These are phyloP conservation scores for Patagioenas fasciata DNA, from an alignment of 2,113 vertebrate species.

Conservation along the genomic window DNA sequence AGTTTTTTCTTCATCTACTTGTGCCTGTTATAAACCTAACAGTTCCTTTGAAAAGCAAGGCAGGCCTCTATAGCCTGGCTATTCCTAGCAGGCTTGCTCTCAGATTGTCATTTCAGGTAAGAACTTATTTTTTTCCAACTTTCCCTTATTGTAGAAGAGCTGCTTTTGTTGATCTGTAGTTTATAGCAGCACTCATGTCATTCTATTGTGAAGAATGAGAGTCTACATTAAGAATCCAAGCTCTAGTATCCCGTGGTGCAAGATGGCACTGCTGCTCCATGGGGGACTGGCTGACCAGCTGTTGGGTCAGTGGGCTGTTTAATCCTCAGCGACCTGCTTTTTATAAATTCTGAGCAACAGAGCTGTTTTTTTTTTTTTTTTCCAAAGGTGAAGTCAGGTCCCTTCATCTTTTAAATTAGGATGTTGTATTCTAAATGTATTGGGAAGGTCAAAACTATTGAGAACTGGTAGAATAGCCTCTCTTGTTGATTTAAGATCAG, in stretches of 20 bases:
- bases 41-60: background rate
- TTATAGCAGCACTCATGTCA: background rate
- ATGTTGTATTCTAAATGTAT: background rate
- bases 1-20: background rate
- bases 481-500: background rate
- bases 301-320: background rate
- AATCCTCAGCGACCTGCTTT: background rate
- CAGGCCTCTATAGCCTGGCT: background rate
- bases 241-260: background rate
- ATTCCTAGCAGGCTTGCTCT: background rate
- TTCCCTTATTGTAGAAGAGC: background rate
- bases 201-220: background rate
- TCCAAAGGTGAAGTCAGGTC: constrained; percentile 14
- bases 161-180: background rate
- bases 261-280: background rate
- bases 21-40: background rate
- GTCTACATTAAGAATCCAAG: background rate
- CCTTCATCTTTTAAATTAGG: background rate
- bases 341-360: background rate
- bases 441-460: background rate
- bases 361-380: background rate
- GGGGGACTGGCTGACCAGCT: background rate
- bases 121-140: background rate
- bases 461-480: background rate
- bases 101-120: background rate